Evolutionary conservation across 2,797 vertebrate species (phyloP), one percentile per base, ranked within the genome.

Genomic region (Crocidura indochinensis): DNA sequence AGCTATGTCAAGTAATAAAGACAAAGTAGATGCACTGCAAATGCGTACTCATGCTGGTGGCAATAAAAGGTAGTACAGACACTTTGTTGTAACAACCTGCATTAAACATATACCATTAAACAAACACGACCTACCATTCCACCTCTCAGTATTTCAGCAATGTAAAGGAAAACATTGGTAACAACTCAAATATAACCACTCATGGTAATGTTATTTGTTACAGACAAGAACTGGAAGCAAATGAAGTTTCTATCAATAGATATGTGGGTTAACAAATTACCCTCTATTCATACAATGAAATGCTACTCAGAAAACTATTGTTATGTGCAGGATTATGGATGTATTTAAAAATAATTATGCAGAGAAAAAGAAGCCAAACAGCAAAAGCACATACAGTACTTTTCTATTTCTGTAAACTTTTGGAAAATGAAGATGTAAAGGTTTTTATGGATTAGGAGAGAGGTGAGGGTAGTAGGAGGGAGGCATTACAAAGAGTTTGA

Each of bases 291-390:
- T 56, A 74, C n/a, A 51, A 51, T 51, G 31, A 9, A 76, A 51
- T 65, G 24, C 27, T 17, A n/a, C 8, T 65, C 65, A 67, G 47
- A 7, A 47, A 78, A 76, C 8, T 51, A 19, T 68, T 75, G 56
- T 62, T 71, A 65, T 24, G 20, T 29, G 65, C 26, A 64, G 56
- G 49, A 79, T 74, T 46, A 56, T 71, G 20, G 27, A 17, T 80
- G 29, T 60, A 87, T 90, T 90, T 47, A 44, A 84, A 31, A 60
- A 84, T 75, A 74, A 26, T 75, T 75, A 49, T 64, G n/a, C 31
- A 24, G 17, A 60, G 31, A 68, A 75, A 87, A 79, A 81, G 64
- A 74, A 79, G 9, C 2, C 67, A 68, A 64, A 29, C 46, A 29
- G 44, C 17, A 49, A 71, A 74, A 64, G 8, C 29, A 4, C 38